Base-by-base conservation (phyloP, 2,113 vertebrate species). In the Irena cyanogastra region DNA sequence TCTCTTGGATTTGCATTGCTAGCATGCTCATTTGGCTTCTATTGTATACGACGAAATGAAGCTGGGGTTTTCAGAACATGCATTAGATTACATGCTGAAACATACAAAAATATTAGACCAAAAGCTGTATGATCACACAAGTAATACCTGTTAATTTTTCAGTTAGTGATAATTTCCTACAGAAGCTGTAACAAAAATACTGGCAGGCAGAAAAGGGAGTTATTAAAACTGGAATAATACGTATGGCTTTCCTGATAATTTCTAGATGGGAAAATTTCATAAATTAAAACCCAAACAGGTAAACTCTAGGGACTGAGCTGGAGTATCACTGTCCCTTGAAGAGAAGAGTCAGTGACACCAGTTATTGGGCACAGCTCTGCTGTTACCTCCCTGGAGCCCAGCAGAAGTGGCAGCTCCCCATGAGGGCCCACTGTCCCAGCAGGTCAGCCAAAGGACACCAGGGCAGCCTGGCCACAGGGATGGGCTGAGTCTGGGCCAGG, bases 401-500 rank as follows among this genome's bases (percentile, higher is more conserved):
- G 31, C 5, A 83, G 13, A 6, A 54, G 6, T 1, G 1, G 11
- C 7, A 8, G 8, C 3, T 84, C 13, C 39, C 10, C 8, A 33
- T 4, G 4, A 41, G 9, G 4, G 16, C 5, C 18, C 28, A 41
- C 4, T 22, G 14, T 2, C 9, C 35, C 27, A 31, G 18, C 8
- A 47, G 30, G 14, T 35, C 15, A 41, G 11, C 10, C 26, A 66
- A 35, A 65, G 16, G 6, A 7, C 45, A 53, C 5, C 11, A 33
- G 4, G 30, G 9, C 14, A 88, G 17, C 5, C 20, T 35, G 27
- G 30, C 13, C 12, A 33, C 0, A 3, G 33, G 19, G 7, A 31
- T 42, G 21, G 21, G 9, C 10, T 0, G 0, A 1, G 2, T 4
- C 20, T 28, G 15, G 30, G 6, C 9, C 9, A 6, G 42, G 37